phyloP scores from a whole-genome alignment of 2,113 vertebrate species.

The Thalassoma bifasciatum region DNA sequence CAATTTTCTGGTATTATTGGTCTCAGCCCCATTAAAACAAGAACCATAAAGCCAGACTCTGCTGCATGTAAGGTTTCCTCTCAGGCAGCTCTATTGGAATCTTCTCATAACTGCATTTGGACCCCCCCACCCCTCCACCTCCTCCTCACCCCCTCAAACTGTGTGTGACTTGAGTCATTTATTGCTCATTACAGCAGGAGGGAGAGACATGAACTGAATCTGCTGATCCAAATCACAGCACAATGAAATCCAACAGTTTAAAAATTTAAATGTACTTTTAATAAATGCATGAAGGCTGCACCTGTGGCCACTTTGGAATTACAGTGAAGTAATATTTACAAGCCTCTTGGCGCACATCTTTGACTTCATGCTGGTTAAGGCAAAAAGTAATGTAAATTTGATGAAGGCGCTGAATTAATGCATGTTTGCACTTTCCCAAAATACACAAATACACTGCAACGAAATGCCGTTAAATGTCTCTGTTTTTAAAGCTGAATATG shows the following conservation, averaged over 20 bases:
- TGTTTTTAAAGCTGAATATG: slow-evolving; percentile 29
- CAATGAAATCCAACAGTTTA: slow-evolving; percentile 41
- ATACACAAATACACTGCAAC: slow-evolving; percentile 4
- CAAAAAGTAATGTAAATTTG: slow-evolving; percentile 51
- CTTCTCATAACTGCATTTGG: neutral
- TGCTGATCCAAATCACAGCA: slow-evolving; percentile 19
- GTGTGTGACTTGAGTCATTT: neutral
- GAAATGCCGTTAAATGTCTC: slow-evolving; percentile 50
- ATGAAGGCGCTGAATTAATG: slow-evolving; percentile 49
- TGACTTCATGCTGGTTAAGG: slow-evolving; percentile 18
- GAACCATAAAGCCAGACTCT: neutral
- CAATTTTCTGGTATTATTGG: slow-evolving; percentile 7
- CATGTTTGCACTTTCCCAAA: neutral
- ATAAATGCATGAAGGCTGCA: slow-evolving; percentile 70
- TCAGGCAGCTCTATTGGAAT: neutral
- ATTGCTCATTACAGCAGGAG: slow-evolving; percentile 21
- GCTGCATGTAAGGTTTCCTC: neutral
- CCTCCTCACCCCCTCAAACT: neutral
- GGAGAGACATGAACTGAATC: slow-evolving; percentile 18
- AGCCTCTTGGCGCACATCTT: slow-evolving; percentile 35
- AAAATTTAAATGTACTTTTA: slow-evolving; percentile 59
- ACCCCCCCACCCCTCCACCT: neutral
- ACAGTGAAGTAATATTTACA: slow-evolving; percentile 51
- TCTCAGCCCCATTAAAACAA: neutral
- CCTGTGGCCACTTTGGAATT: slow-evolving; percentile 62